phyloP scores from a whole-genome alignment of 2,888 invertebrate species.

The Himalopsyche japonica region DNA sequence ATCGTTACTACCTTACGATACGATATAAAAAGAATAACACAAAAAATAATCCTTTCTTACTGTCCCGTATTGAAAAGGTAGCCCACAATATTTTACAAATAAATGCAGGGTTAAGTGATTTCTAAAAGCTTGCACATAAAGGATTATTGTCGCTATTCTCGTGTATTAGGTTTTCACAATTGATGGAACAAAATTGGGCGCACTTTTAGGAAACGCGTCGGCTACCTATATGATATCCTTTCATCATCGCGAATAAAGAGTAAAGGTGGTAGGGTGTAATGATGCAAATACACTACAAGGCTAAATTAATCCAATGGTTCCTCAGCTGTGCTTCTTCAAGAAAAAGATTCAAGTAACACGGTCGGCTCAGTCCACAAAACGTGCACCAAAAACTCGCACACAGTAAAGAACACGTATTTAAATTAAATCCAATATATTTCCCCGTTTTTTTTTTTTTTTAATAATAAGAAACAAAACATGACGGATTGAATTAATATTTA shows the following conservation, averaged over 20 bases:
- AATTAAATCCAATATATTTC: too few relatives aligned
- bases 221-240: background rate
- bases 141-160: conserved; percentile 25
- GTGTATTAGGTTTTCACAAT: background rate
- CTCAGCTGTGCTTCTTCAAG: background rate
- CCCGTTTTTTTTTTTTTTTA: too few relatives aligned
- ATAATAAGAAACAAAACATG: too few relatives aligned
- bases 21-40: too few relatives aligned
- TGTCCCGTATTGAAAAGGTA: conserved; percentile 8
- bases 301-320: background rate
- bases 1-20: too few relatives aligned
- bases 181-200: conserved; percentile 8
- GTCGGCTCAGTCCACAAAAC: too few relatives aligned
- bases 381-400: too few relatives aligned
- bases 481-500: too few relatives aligned
- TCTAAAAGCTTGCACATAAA: conserved; percentile 22
- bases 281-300: background rate
- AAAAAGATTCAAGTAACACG: too few relatives aligned
- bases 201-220: conserved; percentile 16
- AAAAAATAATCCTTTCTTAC: conserved; percentile 15
- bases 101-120: conserved; percentile 32
- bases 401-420: too few relatives aligned
- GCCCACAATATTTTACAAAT: conserved; percentile 30
- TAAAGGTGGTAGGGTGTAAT: background rate
- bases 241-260: background rate